Evolutionary conservation across 2,888 invertebrate genomes (phyloP), one percentile per base, ranked within the genome.

Genomic region (Plagodis pulveraria): DNA sequence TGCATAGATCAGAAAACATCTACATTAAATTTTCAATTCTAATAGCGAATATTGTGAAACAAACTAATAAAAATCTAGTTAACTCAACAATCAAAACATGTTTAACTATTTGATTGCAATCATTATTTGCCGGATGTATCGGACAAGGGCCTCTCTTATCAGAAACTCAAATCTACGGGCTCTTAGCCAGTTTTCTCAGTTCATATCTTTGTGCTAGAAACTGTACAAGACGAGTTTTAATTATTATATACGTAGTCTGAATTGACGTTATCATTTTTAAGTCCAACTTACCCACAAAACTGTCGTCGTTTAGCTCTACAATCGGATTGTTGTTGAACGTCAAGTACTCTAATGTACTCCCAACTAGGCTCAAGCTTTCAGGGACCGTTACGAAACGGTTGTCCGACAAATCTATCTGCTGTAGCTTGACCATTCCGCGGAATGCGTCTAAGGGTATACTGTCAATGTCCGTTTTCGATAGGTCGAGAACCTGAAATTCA

Each of bases 311-410:
- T 4, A 96, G 83, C 66, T 93, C 93, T 12, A 90, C 78, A 46
- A 96, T 92, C 0, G 93, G 92, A 80, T 96, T 96, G 60, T 93
- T 88, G 65, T 95, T 95, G 70, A 96, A 86, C 41, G 94, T 94
- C 12, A 96, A 86, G 56, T 89, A 91, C 72, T 93, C 86, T 60
- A 96, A 81, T 6, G 93, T 92, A 49, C 80, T 80, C n/a, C 94
- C 93, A 35, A 95, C 79, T 53, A 92, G 73, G 49, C 85, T 89
- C 46, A 95, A 76, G 68, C 93, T 92, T 51, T 91, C 87, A 0
- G 96, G 95, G 12, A 96, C 93, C 6, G 86, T 89, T 45, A 89
- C 87, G 53, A 96, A 91, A 49, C 89, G 83, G 79, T 96, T 96
- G 45, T 93, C 91, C 0, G 95, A 93, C 49, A 96, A 77, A 75